Percentiles rank a stretch among this genome's conserved stretches.
phyloP scores from a whole-genome alignment of 2,888 invertebrate genomes.

The Acanthosepion pharaonis region DNA sequence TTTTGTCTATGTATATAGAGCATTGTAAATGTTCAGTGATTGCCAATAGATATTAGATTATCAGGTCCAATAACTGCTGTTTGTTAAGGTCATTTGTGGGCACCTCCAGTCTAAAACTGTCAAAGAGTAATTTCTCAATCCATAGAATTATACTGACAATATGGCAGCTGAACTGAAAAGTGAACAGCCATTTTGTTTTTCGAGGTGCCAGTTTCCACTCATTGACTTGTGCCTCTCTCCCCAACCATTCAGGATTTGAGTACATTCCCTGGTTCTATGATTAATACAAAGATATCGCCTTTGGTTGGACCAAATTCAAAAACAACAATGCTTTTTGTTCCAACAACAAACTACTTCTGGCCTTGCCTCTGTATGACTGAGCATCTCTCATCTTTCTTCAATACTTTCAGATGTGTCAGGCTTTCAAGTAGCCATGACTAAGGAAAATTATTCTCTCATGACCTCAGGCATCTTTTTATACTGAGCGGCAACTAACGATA shows the following conservation, averaged over 20 bases:
- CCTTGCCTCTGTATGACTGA: not conserved
- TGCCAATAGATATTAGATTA: slow-evolving; percentile 33
- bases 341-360: not conserved
- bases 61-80: not conserved
- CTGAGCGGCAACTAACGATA: not conserved
- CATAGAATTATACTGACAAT: not conserved
- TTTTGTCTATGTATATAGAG: not conserved
- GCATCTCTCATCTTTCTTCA: not conserved
- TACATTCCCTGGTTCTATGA: not conserved
- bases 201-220: slow-evolving; percentile 11
- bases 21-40: not conserved
- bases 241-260: slow-evolving; percentile 7
- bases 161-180: not conserved
- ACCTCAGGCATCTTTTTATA: not conserved
- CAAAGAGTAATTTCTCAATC: not conserved
- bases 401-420: not conserved
- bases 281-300: not conserved
- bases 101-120: not conserved
- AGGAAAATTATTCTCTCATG: not conserved
- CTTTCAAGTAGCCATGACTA: not conserved
- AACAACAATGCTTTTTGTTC: slow-evolving; percentile 33
- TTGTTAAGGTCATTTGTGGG: not conserved
- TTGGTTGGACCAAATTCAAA: not conserved
- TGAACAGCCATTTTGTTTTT: not conserved
- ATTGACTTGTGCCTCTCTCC: not conserved